phyloP scores from a whole-genome alignment of 2,113 vertebrate genomes.

The Narcine bancroftii region DNA sequence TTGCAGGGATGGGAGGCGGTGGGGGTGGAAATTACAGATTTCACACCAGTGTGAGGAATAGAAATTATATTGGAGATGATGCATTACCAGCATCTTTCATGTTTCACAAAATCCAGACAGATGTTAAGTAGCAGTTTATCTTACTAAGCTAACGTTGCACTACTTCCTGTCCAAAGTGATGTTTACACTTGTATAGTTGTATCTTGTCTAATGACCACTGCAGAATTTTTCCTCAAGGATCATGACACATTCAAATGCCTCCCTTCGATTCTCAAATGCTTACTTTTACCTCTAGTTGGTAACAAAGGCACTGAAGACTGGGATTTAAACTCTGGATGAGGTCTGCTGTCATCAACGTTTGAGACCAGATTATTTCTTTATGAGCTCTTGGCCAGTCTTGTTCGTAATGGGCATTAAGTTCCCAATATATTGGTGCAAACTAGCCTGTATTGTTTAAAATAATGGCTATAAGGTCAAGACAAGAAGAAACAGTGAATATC shows the following conservation, averaged over 20 bases:
- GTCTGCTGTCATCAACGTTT: background rate
- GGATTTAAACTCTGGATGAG: background rate
- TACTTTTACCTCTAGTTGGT: background rate
- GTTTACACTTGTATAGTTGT: background rate
- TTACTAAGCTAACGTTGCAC: too few species aligned
- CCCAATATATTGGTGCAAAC: background rate
- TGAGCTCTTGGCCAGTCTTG: background rate
- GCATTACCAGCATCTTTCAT: background rate
- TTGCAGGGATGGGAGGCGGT: too few species aligned
- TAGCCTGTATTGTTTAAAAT: background rate
- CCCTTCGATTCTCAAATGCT: background rate
- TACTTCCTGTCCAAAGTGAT: background rate
- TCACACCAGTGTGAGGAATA: background rate
- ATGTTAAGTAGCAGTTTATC: too few species aligned
- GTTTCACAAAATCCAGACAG: background rate
- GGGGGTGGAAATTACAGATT: constrained; percentile 9
- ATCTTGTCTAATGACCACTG: background rate
- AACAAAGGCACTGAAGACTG: background rate
- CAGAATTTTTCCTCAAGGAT: background rate
- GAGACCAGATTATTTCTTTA: background rate
- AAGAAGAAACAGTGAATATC: background rate
- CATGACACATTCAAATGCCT: background rate
- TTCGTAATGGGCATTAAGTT: background rate
- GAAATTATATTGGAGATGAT: background rate
- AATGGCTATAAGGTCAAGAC: background rate